phyloP scores from a whole-genome alignment of 2,113 vertebrate genomes.

The Beaufortia kweichowensis region DNA sequence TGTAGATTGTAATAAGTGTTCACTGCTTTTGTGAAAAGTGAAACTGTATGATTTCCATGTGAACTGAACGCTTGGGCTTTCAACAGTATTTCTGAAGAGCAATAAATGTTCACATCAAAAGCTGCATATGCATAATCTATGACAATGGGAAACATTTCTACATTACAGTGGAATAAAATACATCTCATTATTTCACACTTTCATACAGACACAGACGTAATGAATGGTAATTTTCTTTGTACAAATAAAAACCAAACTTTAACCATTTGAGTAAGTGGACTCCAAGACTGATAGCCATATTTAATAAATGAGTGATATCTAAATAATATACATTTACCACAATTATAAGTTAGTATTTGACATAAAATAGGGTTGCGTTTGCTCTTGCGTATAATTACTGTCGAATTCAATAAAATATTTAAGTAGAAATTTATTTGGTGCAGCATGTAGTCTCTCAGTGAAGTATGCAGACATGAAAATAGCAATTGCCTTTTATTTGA shows the following conservation, averaged over 20 bases:
- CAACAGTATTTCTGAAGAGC: conserved; percentile 97
- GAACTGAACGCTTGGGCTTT: conserved; percentile 93
- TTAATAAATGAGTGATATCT: background rate
- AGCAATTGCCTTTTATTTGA: background rate
- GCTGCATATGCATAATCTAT: conserved; percentile 67
- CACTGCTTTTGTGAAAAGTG: conserved; percentile 90
- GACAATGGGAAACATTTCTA: conserved; percentile 27
- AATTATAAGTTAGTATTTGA: background rate
- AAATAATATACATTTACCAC: background rate
- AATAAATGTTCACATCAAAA: conserved; percentile 92
- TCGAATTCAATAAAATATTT: background rate
- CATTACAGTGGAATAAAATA: conserved; percentile 9
- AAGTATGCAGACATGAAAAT: background rate
- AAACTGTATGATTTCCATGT: conserved; percentile 87
- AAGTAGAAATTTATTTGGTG: conserved; percentile 8
- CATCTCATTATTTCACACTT: background rate
- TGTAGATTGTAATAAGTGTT: conserved; percentile 94
- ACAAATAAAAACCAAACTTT: background rate
- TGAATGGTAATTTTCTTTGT: background rate
- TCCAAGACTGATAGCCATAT: background rate
- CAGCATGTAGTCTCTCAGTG: background rate
- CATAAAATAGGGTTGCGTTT: background rate
- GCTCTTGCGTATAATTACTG: background rate
- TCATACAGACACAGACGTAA: background rate
- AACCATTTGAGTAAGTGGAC: background rate